Percentiles rank a stretch among this genome's conserved stretches.
These are phyloP conservation scores for Geotrypetes seraphini DNA, from an alignment of 2,797 vertebrate species.

Conservation along the genomic window DNA sequence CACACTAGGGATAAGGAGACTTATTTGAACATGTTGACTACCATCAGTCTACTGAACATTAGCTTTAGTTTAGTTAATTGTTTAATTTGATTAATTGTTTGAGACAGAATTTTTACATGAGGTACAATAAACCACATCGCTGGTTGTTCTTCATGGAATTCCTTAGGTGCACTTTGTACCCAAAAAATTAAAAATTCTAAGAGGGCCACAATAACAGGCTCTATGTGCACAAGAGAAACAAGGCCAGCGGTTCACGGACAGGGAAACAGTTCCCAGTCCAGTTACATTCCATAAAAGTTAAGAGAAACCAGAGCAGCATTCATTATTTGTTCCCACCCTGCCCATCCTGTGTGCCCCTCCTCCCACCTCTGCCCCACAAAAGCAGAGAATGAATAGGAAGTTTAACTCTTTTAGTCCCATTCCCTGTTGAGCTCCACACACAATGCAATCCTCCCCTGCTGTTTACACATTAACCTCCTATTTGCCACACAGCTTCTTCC, in stretches of 20 bases:
- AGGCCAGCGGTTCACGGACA: no score
- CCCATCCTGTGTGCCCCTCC: slow-evolving; percentile 18
- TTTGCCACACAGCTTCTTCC: slow-evolving; percentile 29
- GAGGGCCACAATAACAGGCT: slow-evolving; percentile 36
- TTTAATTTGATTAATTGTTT: no score
- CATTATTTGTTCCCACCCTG: slow-evolving; percentile 24
- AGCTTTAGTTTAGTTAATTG: no score
- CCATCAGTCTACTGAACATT: no score
- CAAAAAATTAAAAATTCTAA: neutral
- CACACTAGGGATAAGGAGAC: no score
- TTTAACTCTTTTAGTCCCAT: slow-evolving; percentile 45
- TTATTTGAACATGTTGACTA: no score
- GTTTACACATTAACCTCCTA: slow-evolving; percentile 24
- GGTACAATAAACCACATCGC: no score
- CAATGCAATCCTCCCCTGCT: slow-evolving; percentile 27
- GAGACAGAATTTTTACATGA: no score
- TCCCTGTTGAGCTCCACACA: slow-evolving; percentile 19
- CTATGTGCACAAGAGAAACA: no score
- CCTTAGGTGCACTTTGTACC: no score
- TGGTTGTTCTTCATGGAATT: no score
- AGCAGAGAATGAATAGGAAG: slow-evolving; percentile 24
- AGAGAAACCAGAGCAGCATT: slow-evolving; percentile 51
- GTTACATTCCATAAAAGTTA: slow-evolving; percentile 62
- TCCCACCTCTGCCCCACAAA: neutral
- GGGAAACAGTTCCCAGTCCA: slow-evolving; percentile 45